Evolutionary conservation across 2,888 invertebrate genomes (phyloP).

Genomic region (Ethmia dodecea): DNA sequence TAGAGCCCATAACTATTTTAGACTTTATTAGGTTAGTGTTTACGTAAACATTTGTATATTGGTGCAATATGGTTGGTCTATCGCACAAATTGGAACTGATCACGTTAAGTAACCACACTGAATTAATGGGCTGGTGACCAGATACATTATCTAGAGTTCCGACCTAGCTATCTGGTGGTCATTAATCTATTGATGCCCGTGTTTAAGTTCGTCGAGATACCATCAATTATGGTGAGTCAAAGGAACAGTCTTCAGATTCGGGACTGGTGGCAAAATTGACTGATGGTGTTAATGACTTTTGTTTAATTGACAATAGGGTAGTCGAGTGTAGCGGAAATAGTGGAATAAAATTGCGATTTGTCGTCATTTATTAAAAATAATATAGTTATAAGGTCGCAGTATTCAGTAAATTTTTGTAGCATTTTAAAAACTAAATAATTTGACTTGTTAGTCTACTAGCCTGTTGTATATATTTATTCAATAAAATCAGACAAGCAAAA

Average conservation of each 20-base stretch:
- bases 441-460: too few species aligned
- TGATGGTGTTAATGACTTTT: neutral
- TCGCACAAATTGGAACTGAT: conserved; percentile 51
- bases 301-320: neutral
- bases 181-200: conserved; percentile 68
- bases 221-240: conserved; percentile 61
- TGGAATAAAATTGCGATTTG: too few species aligned
- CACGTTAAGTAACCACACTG: conserved; percentile 66
- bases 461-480: too few species aligned
- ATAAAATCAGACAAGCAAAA: too few species aligned
- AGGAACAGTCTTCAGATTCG: conserved; percentile 43
- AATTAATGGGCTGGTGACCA: conserved; percentile 65
- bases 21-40: conserved; percentile 22
- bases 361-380: too few species aligned
- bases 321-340: too few species aligned
- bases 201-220: conserved; percentile 42
- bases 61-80: conserved; percentile 10
- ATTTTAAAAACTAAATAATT: too few species aligned
- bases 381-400: too few species aligned
- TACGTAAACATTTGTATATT: conserved; percentile 21
- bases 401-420: too few species aligned
- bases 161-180: conserved; percentile 60
- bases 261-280: conserved; percentile 30
- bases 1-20: conserved; percentile 25
- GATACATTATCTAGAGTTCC: conserved; percentile 67